A percentile compares a stretch with the other conserved stretches of the same genome.
Conservation (phyloP, 1,140 invertebrate species). For the Brachionus rotundiformis region DNA sequence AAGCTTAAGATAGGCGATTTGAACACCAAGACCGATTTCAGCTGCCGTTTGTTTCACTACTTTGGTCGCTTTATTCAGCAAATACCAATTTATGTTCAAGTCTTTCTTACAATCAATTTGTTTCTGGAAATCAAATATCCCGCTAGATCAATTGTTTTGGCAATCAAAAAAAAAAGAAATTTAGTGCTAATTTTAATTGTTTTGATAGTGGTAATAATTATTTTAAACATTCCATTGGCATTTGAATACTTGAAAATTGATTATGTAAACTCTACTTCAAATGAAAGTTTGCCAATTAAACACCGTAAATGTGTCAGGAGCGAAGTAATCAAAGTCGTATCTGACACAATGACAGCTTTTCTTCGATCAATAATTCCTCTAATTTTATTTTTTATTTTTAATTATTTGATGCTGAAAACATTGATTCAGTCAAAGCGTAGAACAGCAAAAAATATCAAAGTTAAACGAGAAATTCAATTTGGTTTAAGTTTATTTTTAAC, state of each 20-base stretch:
- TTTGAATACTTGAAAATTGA: not conserved
- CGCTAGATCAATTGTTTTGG: not conserved
- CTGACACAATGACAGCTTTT: constrained; percentile 9
- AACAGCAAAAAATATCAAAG: not conserved
- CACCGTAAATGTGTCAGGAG: not conserved
- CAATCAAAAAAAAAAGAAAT: not conserved
- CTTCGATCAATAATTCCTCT: constrained; percentile 15
- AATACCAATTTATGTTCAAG: constrained; percentile 36
- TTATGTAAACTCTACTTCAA: not conserved
- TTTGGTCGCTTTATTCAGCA: not conserved
- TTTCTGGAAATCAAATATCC: constrained; percentile 16
- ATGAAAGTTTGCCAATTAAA: not conserved
- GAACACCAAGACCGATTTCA: not conserved
- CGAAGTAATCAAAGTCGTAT: not conserved
- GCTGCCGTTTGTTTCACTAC: not conserved
- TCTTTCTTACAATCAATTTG: not conserved
- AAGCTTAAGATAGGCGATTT: not conserved
- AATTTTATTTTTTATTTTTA: not conserved
- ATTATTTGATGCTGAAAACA: constrained; percentile 5
- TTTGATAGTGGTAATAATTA: not conserved
- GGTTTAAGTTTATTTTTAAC: constrained; percentile 10
- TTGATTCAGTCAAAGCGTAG: not conserved
- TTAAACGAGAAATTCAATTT: constrained; percentile 13
- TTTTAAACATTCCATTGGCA: not conserved
- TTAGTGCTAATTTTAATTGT: not conserved